Base-by-base conservation (phyloP, 2,888 invertebrate species). In the Thymelicus sylvestris region DNA sequence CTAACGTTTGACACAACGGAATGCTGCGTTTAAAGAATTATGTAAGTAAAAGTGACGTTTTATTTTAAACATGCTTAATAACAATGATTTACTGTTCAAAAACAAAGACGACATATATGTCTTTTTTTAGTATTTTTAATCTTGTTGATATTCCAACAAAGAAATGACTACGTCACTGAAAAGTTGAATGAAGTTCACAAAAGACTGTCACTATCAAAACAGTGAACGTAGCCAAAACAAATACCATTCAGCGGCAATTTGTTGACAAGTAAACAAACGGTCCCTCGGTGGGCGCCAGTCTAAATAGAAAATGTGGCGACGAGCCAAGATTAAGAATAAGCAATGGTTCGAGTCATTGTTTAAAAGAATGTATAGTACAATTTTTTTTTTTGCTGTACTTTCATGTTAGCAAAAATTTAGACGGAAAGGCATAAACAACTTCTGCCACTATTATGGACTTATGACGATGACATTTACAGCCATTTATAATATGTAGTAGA, bases 221-320 rank as follows among this genome's bases (percentile, higher is more conserved):
- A 52, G 3, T 15, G 38, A 31, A 47, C 15, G 41, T 50, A 70
- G 70, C 64, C 64, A 65, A 67, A 67, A 70, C 50, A 70, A 65
- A 65, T 60, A 50, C n/a, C 69, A 48, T 60, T 59, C 70, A 65
- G 50, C 39, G 39, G 41, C 57, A 24, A 38, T 57, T n/a, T 24
- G 59, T 59, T 60, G 70, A 70, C 70, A 70, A 60, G 70, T 60
- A 67, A 62, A 71, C 67, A 44, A 73, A 57, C 24, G 47, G 67
- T 39, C 63, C 50, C 65, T 47, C 24, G 62, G 15, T 70, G 59
- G 69, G 62, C 69, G 74, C 72, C 74, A 68, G 63, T 63, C 13
- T 52, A 59, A 70, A 70, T 44, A 65, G 47, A 64, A 69, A 60
- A 48, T 24, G 41, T 65, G 70, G 70, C 70, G 65, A 65, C 65